Evolutionary conservation across 2,113 vertebrate genomes (phyloP).

Genomic region (Rhea pennata): DNA sequence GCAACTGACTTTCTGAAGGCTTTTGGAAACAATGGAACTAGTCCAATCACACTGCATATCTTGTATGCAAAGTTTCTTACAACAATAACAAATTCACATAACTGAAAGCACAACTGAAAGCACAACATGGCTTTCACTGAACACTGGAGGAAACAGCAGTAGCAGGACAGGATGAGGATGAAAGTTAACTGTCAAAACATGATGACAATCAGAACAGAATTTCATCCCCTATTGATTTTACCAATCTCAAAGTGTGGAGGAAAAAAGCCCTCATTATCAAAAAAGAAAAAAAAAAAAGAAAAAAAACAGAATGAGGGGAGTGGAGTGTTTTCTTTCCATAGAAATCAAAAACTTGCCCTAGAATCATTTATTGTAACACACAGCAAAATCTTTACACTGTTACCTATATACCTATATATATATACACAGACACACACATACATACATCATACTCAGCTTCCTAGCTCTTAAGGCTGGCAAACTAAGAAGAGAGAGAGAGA

Average conservation of each 20-base stretch:
- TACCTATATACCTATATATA: not conserved
- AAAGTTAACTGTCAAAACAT: not conserved
- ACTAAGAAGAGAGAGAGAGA: not conserved
- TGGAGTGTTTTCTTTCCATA: not conserved
- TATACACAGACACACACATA: not conserved
- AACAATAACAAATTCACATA: not conserved
- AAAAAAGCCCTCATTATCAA: not conserved
- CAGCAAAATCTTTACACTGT: not conserved
- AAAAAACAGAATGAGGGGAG: not conserved
- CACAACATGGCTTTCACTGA: not conserved
- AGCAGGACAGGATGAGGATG: constrained; percentile 23
- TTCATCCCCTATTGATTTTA: not conserved
- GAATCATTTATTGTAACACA: not conserved
- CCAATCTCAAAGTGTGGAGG: not conserved
- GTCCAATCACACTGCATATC: not conserved
- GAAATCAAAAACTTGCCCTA: not conserved
- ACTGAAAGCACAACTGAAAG: constrained; percentile 4
- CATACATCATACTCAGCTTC: not conserved
- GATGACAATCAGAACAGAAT: not conserved
- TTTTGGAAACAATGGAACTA: not conserved
- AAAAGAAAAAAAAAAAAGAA: not conserved
- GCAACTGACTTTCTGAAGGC: not conserved
- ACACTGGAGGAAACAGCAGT: not conserved
- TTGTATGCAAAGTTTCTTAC: not conserved
- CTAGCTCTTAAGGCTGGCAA: not conserved